Conservation (phyloP, 1,140 invertebrate genomes). For the Tachypleus tridentatus region DNA sequence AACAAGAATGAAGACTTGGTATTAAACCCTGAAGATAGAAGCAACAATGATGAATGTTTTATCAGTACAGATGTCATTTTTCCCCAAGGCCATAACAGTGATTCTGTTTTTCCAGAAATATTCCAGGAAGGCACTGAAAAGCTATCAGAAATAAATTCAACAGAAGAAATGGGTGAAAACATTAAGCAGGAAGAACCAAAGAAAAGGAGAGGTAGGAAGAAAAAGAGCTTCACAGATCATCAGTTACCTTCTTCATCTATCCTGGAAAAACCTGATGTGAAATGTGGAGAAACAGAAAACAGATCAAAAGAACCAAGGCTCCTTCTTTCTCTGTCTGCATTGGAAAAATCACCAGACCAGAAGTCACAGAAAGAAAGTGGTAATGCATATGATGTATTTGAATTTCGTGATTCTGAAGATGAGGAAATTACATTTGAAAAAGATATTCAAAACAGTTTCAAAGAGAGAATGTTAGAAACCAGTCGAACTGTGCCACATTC, state of each 20-base stretch:
- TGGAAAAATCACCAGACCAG: conserved; percentile 13
- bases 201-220: conserved; percentile 22
- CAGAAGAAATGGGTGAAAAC: background rate
- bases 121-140: background rate
- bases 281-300: conserved; percentile 11
- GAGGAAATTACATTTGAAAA: conserved; percentile 17
- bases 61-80: too few relatives aligned
- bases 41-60: too few relatives aligned
- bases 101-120: background rate
- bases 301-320: conserved; percentile 15
- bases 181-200: conserved; percentile 11
- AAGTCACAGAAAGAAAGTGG: conserved; percentile 8
- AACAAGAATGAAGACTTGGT: too few relatives aligned
- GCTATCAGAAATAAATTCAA: background rate
- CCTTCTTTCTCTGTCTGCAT: conserved; percentile 6
- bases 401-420: conserved; percentile 26
- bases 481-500: background rate
- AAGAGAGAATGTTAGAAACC: conserved; percentile 18
- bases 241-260: background rate
- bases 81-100: too few relatives aligned
- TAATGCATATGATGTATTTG: conserved; percentile 25
- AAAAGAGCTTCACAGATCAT: conserved; percentile 20
- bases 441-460: background rate
- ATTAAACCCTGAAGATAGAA: too few relatives aligned
- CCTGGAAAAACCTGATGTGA: conserved; percentile 13